Conservation (phyloP, 1,140 invertebrate genomes). For the Vollenhovia emeryi region DNA sequence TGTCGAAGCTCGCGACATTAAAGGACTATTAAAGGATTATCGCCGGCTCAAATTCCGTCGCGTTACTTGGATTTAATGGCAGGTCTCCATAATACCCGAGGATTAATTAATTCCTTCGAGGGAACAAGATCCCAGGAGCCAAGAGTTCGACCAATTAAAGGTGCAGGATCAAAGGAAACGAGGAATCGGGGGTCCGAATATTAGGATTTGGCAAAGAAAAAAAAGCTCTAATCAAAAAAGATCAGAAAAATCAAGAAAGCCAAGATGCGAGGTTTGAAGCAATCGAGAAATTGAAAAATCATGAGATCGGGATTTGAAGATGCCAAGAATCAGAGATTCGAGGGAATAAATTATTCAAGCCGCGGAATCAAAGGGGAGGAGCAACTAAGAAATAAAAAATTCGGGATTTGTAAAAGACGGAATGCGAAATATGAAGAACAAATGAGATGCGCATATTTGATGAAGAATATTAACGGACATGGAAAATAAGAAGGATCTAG, state of each 20-base stretch:
- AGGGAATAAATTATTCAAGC: constrained; percentile 18
- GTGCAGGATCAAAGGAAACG: constrained; percentile 15
- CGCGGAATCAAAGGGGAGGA: background rate
- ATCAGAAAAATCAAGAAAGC: background rate
- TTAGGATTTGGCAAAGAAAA: background rate
- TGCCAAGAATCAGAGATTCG: background rate
- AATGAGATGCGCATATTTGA: background rate
- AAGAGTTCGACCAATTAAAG: constrained; percentile 39
- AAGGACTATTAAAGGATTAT: constrained; percentile 62
- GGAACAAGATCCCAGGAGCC: constrained; percentile 16
- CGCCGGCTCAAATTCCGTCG: constrained; percentile 51
- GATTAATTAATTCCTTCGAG: constrained; percentile 58
- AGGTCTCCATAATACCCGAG: constrained; percentile 52
- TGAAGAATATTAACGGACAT: background rate
- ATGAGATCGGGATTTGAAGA: background rate
- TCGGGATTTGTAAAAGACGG: background rate
- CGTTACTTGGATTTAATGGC: constrained; percentile 59
- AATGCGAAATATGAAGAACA: background rate
- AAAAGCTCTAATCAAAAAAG: background rate
- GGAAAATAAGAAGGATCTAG: too few species aligned
- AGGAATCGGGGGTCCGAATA: background rate
- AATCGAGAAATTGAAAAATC: constrained; percentile 31
- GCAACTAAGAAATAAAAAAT: background rate
- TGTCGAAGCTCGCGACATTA: constrained; percentile 58
- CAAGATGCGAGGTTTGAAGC: background rate